phyloP scores from a whole-genome alignment of 1,140 invertebrate species.

The Bactericera cockerelli region DNA sequence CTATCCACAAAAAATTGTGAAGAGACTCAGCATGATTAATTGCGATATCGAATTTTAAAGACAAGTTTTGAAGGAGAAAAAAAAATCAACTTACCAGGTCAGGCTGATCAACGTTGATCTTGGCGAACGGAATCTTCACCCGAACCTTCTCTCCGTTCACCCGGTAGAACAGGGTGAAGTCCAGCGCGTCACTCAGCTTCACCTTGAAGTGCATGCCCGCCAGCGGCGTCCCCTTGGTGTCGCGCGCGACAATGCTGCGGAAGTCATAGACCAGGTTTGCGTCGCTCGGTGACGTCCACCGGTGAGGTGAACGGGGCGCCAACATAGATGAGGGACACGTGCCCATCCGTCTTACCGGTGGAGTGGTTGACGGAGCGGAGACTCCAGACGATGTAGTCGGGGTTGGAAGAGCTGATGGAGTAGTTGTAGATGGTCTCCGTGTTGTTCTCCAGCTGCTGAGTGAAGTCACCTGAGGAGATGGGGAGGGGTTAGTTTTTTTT shows the following conservation, averaged over 20 bases:
- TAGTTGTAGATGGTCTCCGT: constrained; percentile 58
- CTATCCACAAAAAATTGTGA: background rate
- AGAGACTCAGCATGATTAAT: background rate
- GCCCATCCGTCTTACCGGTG: background rate
- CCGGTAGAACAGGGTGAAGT: constrained; percentile 64
- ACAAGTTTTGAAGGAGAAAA: background rate
- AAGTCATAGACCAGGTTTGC: constrained; percentile 81
- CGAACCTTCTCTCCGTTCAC: constrained; percentile 41
- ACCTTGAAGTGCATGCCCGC: constrained; percentile 66
- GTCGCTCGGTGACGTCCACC: constrained; percentile 68
- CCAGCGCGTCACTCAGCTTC: constrained; percentile 37
- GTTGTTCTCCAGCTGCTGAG: constrained; percentile 52
- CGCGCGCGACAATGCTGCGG: constrained; percentile 55
- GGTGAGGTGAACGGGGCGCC: constrained; percentile 60
- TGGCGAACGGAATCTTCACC: constrained; percentile 50
- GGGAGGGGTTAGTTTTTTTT: background rate
- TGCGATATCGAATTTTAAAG: background rate
- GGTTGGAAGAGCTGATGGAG: constrained; percentile 41
- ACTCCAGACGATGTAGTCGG: constrained; percentile 65
- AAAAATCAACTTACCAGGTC: constrained; percentile 36
- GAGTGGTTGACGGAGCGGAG: background rate
- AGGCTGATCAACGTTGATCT: constrained; percentile 36
- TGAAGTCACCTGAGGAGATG: constrained; percentile 53
- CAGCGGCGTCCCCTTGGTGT: constrained; percentile 58
- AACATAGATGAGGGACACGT: constrained; percentile 52